phyloP scores from a whole-genome alignment of 92 coral and sea anemone species.

The Zoanthus gigantus region DNA sequence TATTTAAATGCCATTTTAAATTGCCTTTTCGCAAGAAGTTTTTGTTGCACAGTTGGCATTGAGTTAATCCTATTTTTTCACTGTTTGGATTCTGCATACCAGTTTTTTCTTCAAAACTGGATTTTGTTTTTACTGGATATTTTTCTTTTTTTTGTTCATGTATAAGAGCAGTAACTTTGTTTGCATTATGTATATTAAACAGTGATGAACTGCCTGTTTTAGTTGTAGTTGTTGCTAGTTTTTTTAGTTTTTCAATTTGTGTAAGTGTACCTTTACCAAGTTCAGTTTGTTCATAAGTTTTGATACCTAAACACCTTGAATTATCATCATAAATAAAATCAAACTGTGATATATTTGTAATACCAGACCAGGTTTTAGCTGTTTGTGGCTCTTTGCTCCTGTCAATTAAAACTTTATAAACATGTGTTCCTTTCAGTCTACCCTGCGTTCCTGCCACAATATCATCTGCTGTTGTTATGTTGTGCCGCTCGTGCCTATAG shows the following conservation, averaged over 20 bases:
- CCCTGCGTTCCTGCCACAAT: slow-evolving; percentile 28
- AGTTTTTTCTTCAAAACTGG: not conserved
- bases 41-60: slow-evolving; percentile 10
- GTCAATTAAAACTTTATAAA: slow-evolving; percentile 44
- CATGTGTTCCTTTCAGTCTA: slow-evolving; percentile 53
- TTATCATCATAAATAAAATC: slow-evolving; percentile 27
- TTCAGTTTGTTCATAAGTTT: not conserved
- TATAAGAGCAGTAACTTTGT: not conserved
- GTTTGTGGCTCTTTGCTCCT: slow-evolving; percentile 40
- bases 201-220: slow-evolving; percentile 19
- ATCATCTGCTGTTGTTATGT: slow-evolving; percentile 1
- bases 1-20: not conserved
- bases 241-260: slow-evolving; percentile 5
- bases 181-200: slow-evolving; percentile 9
- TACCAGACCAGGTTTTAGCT: slow-evolving; percentile 59
- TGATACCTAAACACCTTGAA: not conserved
- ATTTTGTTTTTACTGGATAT: not conserved
- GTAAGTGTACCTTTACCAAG: not conserved
- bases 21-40: slow-evolving; percentile 5
- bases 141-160: slow-evolving; percentile 7
- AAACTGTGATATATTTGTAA: slow-evolving; percentile 47
- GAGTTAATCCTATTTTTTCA: not conserved
- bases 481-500: slow-evolving; percentile 24
- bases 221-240: not conserved
- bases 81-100: not conserved